A percentile compares a stretch with the other conserved stretches of the same genome.
These are phyloP conservation scores for Brachyopa scutellaris DNA, from an alignment of 2,888 invertebrate genomes.

Conservation along the genomic window DNA sequence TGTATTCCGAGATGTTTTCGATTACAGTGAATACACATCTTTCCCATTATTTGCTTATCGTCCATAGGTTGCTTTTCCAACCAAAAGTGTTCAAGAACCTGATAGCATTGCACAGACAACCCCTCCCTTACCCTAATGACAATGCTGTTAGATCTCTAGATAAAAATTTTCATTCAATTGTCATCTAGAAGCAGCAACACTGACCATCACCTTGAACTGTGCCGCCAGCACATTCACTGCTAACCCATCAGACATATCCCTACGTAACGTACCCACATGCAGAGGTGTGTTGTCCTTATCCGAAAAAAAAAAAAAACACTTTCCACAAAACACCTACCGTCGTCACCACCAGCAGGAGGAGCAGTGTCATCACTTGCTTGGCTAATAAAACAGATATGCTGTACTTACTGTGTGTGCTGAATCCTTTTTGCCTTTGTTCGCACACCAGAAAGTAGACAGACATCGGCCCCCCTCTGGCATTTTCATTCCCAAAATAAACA, in stretches of 20 bases:
- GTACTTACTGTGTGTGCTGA: slow-evolving; percentile 23
- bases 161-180: slow-evolving; percentile 13
- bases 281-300: not conserved
- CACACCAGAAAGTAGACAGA: not conserved
- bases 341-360: not conserved
- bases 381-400: slow-evolving; percentile 36
- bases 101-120: too few relatives aligned
- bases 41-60: too few relatives aligned
- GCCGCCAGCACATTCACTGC: not conserved
- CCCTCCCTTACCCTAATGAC: not conserved
- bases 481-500: slow-evolving; percentile 50
- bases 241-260: not conserved
- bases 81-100: too few relatives aligned
- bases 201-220: slow-evolving; percentile 6
- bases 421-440: slow-evolving; percentile 35
- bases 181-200: not conserved
- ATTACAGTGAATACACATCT: too few relatives aligned
- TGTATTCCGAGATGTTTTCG: too few relatives aligned
- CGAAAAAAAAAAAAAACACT: slow-evolving; percentile 16
- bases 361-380: not conserved
- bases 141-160: not conserved
- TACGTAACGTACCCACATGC: not conserved
- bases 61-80: too few relatives aligned
- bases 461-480: slow-evolving; percentile 3
- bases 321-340: not conserved